phyloP scores from a whole-genome alignment of 2,888 invertebrate genomes.

The Temnothorax rugatulus region DNA sequence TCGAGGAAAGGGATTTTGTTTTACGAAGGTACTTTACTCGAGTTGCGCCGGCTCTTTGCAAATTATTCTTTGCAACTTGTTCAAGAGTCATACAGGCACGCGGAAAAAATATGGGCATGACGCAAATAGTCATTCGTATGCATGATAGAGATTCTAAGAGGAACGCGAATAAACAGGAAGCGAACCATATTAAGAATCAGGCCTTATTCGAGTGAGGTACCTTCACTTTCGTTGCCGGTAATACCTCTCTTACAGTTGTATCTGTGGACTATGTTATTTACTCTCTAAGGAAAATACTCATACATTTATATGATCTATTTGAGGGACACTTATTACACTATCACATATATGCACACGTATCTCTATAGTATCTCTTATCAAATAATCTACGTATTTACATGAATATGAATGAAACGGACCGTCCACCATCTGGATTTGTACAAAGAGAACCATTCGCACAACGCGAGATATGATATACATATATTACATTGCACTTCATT shows the following conservation, averaged over 20 bases:
- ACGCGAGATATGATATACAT: conserved; percentile 7
- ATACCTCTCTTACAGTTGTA: conserved; percentile 34
- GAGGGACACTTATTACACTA: conserved; percentile 14
- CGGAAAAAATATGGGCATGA: background rate
- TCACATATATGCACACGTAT: background rate
- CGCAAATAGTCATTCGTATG: conserved; percentile 12
- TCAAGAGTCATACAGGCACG: background rate
- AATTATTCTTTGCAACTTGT: background rate
- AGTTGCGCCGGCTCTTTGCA: background rate
- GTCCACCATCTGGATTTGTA: conserved; percentile 44
- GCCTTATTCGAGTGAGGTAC: conserved; percentile 6
- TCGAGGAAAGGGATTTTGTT: background rate
- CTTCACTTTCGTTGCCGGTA: conserved; percentile 21
- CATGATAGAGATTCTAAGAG: background rate
- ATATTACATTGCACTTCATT: background rate
- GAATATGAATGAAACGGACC: conserved; percentile 38
- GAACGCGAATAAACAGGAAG: conserved; percentile 27
- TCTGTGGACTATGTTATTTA: conserved; percentile 14
- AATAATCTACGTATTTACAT: conserved; percentile 14
- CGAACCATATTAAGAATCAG: conserved; percentile 14
- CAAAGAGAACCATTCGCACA: conserved; percentile 7
- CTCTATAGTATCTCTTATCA: background rate
- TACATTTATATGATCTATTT: background rate
- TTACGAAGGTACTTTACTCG: background rate
- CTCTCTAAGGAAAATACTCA: background rate